Evolutionary conservation across 2,888 invertebrate genomes (phyloP), one percentile per base, ranked within the genome.

Genomic region (Hedya salicella): DNA sequence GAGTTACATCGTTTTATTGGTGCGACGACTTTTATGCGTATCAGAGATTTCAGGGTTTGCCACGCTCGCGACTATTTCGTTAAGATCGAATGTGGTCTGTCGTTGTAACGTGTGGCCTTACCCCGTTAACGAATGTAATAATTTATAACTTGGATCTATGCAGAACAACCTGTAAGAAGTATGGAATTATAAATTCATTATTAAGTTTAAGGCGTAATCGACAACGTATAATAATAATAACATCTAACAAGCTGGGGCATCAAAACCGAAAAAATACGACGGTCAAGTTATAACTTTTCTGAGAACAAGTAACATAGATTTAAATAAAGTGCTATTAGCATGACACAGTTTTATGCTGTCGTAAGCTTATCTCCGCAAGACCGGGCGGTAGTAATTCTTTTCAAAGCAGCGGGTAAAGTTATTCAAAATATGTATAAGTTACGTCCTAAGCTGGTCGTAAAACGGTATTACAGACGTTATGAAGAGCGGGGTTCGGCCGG

Each of bases 351-450:
- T 73, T 74, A 74, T 75, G 75, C 59, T 68, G 72, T 72, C 73
- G 70, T 73, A 75, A 80, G 78, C 77, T 79, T 86, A 88, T 87
- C 84, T 83, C 71, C 66, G 69, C 71, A 72, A 73, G 77, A 73
- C 79, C 78, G 80, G 64, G 78, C 73, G 71, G 78, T 76, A 83
- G 83, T 85, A 85, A 86, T 85, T 87, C 81, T 86, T 88, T 86
- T 83, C 81, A 85, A 32, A 87, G 85, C 78, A 83, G 81, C 77
- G 75, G 83, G 82, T 86, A 87, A 89, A 88, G 83, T 87, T 89
- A 89, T 89, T 88, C 86, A 87, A 89, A 89, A 89, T 89, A 88
- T 88, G 86, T 88, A 89, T 89, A 89, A 89, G 85, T 87, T 87
- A 87, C 85, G 83, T 85, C 82, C 88, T 88, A 86, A 88, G 88